These are phyloP conservation scores for Catocala sponsa DNA, from an alignment of 2,888 invertebrate genomes.

Conservation along the genomic window DNA sequence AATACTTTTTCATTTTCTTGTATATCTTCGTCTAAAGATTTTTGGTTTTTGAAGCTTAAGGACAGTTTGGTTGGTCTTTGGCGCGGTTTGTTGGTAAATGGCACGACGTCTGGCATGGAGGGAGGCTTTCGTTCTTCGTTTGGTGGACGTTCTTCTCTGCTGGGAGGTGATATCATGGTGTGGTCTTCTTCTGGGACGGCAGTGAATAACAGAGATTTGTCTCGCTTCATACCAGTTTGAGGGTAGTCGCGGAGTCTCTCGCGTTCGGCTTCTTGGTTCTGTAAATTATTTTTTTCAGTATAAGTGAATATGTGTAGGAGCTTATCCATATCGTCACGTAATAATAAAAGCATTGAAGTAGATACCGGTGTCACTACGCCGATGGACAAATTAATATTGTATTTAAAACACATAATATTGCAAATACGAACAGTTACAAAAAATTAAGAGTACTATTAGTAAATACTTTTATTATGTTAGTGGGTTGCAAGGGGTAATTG, in stretches of 20 bases:
- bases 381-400: too few species aligned
- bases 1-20: constrained; percentile 87
- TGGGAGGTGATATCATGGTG: constrained; percentile 83
- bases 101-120: constrained; percentile 84
- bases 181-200: constrained; percentile 94
- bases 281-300: too few species aligned
- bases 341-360: too few species aligned
- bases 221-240: constrained; percentile 90
- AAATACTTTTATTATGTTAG: too few species aligned
- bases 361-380: too few species aligned
- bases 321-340: too few species aligned
- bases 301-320: too few species aligned
- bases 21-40: constrained; percentile 87
- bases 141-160: constrained; percentile 59
- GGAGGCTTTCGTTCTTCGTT: constrained; percentile 64
- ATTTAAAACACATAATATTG: too few species aligned
- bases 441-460: too few species aligned
- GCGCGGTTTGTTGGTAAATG: constrained; percentile 83
- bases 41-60: constrained; percentile 87
- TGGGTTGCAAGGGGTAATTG: too few species aligned
- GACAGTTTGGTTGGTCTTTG: constrained; percentile 88
- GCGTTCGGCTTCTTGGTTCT: constrained; percentile 82
- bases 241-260: constrained; percentile 84
- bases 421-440: too few species aligned
- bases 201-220: constrained; percentile 93